Evolutionary conservation across 2,888 invertebrate species (phyloP).

Genomic region (Sarcophaga rosellei): DNA sequence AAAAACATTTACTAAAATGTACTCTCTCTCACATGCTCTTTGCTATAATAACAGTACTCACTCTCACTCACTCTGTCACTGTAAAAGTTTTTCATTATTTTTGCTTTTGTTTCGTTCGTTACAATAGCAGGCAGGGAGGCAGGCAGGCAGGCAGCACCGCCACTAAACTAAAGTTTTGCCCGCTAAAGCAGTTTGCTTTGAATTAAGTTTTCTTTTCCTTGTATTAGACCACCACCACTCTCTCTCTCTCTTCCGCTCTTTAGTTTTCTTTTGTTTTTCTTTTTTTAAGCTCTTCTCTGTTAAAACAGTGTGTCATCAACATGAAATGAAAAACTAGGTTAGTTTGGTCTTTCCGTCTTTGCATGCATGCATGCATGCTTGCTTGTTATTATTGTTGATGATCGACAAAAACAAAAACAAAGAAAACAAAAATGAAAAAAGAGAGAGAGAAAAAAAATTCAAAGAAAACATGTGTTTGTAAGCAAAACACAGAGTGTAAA

Average conservation of each 20-base stretch:
- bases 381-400: constrained; percentile 41
- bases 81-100: neutral
- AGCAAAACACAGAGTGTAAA: no score
- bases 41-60: neutral
- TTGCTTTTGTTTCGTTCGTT: neutral
- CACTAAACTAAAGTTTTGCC: constrained; percentile 51
- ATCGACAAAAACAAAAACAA: neutral
- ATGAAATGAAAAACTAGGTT: constrained; percentile 72
- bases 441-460: no score
- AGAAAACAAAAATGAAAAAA: neutral
- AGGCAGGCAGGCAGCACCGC: neutral
- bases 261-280: neutral
- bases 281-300: constrained; percentile 9
- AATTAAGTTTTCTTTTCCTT: constrained; percentile 39
- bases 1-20: no score
- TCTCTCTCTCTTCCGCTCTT: constrained; percentile 18
- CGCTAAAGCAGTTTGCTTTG: constrained; percentile 50
- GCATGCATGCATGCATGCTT: constrained; percentile 26
- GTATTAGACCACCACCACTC: neutral
- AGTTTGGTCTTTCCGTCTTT: constrained; percentile 72
- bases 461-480: neutral
- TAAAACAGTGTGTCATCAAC: constrained; percentile 43
- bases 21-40: neutral
- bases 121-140: neutral
- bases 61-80: constrained; percentile 5